Percentiles rank a stretch among this genome's conserved stretches.
Conservation (phyloP, 2,888 invertebrate genomes). For the Eurytoma californica region DNA sequence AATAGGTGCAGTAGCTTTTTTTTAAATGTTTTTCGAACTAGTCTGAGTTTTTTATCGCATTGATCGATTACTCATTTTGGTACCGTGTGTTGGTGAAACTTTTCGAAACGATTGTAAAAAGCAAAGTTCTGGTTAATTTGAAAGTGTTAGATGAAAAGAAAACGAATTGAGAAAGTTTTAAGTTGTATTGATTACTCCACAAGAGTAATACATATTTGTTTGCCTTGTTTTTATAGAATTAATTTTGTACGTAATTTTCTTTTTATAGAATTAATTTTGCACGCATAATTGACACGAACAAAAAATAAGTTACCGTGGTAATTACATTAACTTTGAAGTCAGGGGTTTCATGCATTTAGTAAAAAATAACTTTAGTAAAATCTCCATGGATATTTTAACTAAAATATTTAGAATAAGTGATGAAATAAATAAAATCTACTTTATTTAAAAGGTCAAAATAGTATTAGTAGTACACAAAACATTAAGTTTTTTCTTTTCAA, state of each 20-base stretch:
- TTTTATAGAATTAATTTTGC: neutral
- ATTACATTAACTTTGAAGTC: neutral
- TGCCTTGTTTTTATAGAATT: neutral
- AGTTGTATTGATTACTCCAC: neutral
- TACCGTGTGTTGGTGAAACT: neutral
- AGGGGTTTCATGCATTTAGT: too few species aligned
- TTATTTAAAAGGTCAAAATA: too few species aligned
- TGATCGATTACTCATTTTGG: neutral
- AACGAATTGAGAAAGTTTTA: constrained; percentile 5
- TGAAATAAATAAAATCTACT: too few species aligned
- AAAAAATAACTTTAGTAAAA: too few species aligned
- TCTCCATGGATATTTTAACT: too few species aligned
- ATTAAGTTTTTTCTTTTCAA: too few species aligned
- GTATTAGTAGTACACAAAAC: too few species aligned
- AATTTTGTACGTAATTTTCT: neutral
- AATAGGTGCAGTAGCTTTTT: neutral
- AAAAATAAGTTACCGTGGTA: neutral
- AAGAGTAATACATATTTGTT: neutral
- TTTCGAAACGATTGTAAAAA: neutral
- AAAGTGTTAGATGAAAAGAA: neutral
- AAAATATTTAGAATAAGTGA: too few species aligned
- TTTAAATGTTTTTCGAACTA: neutral
- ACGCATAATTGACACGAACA: neutral
- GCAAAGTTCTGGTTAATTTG: neutral
- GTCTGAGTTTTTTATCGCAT: neutral